Evolutionary conservation across 2,888 invertebrate species (phyloP).

Genomic region (Calameuta filiformis): DNA sequence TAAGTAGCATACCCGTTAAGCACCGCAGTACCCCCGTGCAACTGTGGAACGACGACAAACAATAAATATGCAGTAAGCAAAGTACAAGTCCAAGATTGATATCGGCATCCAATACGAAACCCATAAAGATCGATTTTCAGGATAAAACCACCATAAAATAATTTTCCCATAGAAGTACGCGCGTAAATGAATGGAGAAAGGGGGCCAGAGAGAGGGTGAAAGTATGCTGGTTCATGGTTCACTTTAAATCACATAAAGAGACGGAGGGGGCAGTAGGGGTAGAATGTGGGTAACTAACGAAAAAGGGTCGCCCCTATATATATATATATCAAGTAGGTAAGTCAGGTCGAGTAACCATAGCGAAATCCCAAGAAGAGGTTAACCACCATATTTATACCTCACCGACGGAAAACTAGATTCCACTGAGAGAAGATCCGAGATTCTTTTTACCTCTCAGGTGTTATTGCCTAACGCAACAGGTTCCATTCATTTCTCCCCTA

Average conservation of each 20-base stretch:
- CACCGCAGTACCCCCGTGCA: background rate
- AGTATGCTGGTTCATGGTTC: background rate
- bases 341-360: background rate
- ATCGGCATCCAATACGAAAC: background rate
- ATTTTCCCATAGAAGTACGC: background rate
- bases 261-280: background rate
- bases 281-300: background rate
- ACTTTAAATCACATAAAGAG: background rate
- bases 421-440: background rate
- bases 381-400: background rate
- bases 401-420: background rate
- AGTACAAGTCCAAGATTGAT: background rate
- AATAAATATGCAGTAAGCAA: background rate
- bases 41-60: background rate
- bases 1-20: background rate
- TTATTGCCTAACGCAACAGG: slow-evolving; percentile 40
- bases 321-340: background rate
- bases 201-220: background rate
- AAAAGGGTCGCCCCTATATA: background rate
- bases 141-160: background rate
- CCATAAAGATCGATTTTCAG: background rate
- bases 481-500: slow-evolving; percentile 42
- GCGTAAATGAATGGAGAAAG: background rate
- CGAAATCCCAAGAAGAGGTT: background rate
- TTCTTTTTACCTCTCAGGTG: slow-evolving; percentile 33